A percentile compares a stretch with the other conserved stretches of the same genome.
Evolutionary conservation across 2,888 invertebrate species (phyloP).

Genomic region (Dolichomitus sp.): DNA sequence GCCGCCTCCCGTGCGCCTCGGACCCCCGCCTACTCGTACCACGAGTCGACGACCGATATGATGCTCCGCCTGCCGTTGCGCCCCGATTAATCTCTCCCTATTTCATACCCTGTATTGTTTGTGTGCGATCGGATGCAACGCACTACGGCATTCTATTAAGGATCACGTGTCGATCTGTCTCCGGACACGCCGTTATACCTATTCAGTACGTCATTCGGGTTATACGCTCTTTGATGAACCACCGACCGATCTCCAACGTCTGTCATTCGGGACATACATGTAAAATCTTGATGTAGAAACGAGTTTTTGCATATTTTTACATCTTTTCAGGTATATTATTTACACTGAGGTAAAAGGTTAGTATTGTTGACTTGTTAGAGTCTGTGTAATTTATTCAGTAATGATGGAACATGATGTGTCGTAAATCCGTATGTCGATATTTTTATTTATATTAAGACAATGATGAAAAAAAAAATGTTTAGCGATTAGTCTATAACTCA

Average conservation of each 20-base stretch:
- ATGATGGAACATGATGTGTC: too few species aligned
- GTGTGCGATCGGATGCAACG: constrained; percentile 19
- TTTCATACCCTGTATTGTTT: constrained; percentile 25
- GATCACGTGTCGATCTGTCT: constrained; percentile 48
- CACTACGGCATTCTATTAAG: constrained; percentile 33
- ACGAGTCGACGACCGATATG: constrained; percentile 49
- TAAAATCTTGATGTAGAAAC: too few species aligned
- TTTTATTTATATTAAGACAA: too few species aligned
- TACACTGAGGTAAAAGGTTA: too few species aligned
- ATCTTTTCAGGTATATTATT: too few species aligned
- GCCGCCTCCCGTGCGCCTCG: constrained; percentile 36
- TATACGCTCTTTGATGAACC: constrained; percentile 24
- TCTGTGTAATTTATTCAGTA: too few species aligned
- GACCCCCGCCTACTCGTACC: constrained; percentile 28
- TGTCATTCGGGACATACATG: neutral
- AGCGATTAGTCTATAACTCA: too few species aligned
- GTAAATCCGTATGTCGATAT: too few species aligned
- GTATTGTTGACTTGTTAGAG: too few species aligned
- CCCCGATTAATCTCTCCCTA: constrained; percentile 34
- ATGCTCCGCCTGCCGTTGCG: constrained; percentile 16
- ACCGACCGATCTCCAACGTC: neutral
- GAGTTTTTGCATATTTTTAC: too few species aligned
- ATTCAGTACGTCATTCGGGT: constrained; percentile 17
- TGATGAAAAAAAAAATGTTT: too few species aligned
- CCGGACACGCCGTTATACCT: constrained; percentile 15